A percentile compares a stretch with the other conserved stretches of the same genome.
These are phyloP conservation scores for Tauraco hartlaubi DNA, from an alignment of 2,797 vertebrate species.

Conservation along the genomic window DNA sequence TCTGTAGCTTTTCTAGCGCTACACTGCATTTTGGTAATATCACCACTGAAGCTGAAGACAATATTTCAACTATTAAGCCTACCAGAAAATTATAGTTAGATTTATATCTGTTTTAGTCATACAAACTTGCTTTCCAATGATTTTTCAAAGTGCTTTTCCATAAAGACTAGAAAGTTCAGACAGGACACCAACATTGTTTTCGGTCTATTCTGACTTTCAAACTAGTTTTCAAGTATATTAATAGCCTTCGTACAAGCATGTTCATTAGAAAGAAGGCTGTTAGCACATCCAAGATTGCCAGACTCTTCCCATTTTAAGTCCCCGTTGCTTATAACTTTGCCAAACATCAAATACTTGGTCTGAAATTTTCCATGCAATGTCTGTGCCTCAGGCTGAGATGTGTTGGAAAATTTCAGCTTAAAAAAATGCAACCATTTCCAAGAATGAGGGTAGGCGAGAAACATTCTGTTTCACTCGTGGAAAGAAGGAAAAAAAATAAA, in stretches of 20 bases:
- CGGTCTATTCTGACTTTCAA: not conserved
- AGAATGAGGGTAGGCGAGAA: not conserved
- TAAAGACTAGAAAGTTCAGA: conserved; percentile 17
- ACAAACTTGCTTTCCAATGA: conserved; percentile 28
- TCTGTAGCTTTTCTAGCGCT: conserved; percentile 11
- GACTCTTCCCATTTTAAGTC: not conserved
- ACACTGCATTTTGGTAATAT: conserved; percentile 48
- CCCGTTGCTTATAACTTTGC: not conserved
- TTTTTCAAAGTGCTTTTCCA: conserved; percentile 25
- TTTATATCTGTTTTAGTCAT: conserved; percentile 45
- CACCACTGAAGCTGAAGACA: conserved; percentile 31
- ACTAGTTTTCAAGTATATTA: not conserved
- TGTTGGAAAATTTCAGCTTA: conserved; percentile 44
- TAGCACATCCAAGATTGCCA: conserved; percentile 2
- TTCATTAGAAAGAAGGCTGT: conserved; percentile 21
- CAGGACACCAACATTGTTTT: conserved; percentile 3
- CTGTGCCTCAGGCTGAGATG: conserved; percentile 35
- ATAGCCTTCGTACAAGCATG: conserved; percentile 3
- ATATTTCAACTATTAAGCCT: conserved; percentile 56
- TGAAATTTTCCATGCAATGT: conserved; percentile 33
- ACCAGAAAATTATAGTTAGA: conserved; percentile 60
- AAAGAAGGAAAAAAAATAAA: too few species aligned
- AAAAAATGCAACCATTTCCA: conserved; percentile 22
- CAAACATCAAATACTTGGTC: conserved; percentile 15
- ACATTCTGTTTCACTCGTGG: not conserved